phyloP scores from a whole-genome alignment of 1,140 invertebrate genomes.

The Tetragnatha versicolor region DNA sequence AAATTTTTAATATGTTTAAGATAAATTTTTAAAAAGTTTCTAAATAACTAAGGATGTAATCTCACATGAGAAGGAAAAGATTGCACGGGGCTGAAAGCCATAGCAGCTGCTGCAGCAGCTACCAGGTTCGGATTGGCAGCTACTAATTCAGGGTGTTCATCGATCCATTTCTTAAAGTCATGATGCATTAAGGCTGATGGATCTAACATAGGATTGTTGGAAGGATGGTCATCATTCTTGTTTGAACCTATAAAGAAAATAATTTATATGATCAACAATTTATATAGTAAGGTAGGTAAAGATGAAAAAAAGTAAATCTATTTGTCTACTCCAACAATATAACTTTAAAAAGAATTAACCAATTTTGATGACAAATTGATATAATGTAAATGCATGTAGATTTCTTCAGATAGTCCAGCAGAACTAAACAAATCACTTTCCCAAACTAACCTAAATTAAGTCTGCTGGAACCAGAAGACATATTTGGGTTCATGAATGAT shows the following conservation, averaged over 20 bases:
- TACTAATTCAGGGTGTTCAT: slow-evolving; percentile 66
- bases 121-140: slow-evolving; percentile 57
- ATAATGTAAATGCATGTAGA: too few species aligned
- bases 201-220: slow-evolving; percentile 40
- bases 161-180: slow-evolving; percentile 60
- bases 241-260: slow-evolving; percentile 25
- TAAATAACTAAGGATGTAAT: background rate
- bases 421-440: too few species aligned
- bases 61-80: slow-evolving; percentile 57
- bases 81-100: slow-evolving; percentile 55
- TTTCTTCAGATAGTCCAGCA: too few species aligned
- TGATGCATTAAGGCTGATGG: slow-evolving; percentile 54
- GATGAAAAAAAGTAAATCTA: too few species aligned
- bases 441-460: slow-evolving; percentile 44
- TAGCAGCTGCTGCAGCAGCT: slow-evolving; percentile 53
- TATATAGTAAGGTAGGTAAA: too few species aligned
- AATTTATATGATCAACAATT: too few species aligned
- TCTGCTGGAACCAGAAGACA: slow-evolving; percentile 9
- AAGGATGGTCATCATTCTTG: slow-evolving; percentile 36
- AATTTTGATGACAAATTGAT: too few species aligned
- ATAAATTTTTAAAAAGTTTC: background rate
- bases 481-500: slow-evolving; percentile 38
- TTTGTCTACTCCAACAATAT: too few species aligned
- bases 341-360: too few species aligned
- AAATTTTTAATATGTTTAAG: background rate